These are phyloP conservation scores for Lithodes maja DNA, from an alignment of 2,888 invertebrate genomes.

Conservation along the genomic window DNA sequence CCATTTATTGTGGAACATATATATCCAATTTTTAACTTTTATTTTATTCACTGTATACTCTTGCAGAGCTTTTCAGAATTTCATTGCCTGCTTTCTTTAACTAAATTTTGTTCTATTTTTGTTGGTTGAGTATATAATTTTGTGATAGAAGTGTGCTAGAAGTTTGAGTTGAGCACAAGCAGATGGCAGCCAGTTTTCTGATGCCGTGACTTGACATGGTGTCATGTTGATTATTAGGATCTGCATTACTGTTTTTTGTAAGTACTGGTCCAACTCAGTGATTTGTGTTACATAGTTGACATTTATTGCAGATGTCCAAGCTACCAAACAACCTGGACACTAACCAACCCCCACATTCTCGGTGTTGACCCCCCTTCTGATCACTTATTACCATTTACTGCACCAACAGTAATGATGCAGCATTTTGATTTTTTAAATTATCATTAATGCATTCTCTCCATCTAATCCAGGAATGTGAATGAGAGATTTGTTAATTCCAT, in stretches of 20 bases:
- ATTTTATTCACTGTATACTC: constrained; percentile 12
- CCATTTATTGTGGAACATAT: constrained; percentile 25
- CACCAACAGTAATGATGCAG: constrained; percentile 39
- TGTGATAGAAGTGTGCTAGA: constrained; percentile 15
- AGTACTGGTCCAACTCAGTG: constrained; percentile 42
- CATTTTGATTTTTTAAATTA: constrained; percentile 25
- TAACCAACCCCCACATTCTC: constrained; percentile 46
- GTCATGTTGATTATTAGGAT: constrained; percentile 36
- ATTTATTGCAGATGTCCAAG: constrained; percentile 56
- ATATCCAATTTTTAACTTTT: constrained; percentile 15
- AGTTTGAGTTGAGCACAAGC: constrained; percentile 20
- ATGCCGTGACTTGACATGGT: constrained; percentile 41
- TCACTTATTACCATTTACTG: constrained; percentile 27
- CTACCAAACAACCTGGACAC: constrained; percentile 56
- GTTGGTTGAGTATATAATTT: constrained; percentile 16
- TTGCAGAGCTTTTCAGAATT: constrained; percentile 32
- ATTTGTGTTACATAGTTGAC: constrained; percentile 36
- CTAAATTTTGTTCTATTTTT: constrained; percentile 19
- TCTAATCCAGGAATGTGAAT: constrained; percentile 60
- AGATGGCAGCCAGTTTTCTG: constrained; percentile 46
- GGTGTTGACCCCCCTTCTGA: constrained; percentile 60
- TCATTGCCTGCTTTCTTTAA: constrained; percentile 27
- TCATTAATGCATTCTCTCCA: constrained; percentile 57
- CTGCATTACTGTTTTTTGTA: constrained; percentile 26
- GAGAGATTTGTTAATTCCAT: constrained; percentile 43